Conservation (phyloP, 2,113 vertebrate species). For the Dromaius novaehollandiae region DNA sequence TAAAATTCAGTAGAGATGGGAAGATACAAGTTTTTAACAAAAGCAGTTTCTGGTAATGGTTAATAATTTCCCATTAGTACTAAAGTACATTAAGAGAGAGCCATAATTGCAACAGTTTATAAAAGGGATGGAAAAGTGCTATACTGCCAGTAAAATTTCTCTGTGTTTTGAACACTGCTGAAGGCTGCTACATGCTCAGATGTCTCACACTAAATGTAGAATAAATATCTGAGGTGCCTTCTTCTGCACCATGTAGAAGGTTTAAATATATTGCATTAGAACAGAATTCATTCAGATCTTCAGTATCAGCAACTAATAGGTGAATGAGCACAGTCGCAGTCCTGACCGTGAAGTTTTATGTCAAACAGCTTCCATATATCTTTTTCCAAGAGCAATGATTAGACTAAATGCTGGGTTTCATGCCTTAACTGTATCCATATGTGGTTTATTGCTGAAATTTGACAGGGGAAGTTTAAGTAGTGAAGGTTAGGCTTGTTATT, state of each 20-base stretch:
- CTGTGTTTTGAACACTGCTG: background rate
- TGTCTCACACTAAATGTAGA: background rate
- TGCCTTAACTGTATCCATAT: background rate
- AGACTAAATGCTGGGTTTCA: background rate
- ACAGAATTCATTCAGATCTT: background rate
- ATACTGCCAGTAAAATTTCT: background rate
- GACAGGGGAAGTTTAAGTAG: background rate
- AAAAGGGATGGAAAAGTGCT: background rate
- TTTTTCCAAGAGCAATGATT: background rate
- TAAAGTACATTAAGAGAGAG: background rate
- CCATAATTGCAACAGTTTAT: background rate
- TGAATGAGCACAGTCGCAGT: background rate
- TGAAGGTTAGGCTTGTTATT: background rate
- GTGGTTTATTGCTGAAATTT: background rate
- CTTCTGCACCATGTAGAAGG: background rate
- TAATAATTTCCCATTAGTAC: background rate
- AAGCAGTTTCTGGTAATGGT: background rate
- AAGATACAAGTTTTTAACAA: background rate
- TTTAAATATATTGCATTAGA: background rate
- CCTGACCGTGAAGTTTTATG: background rate
- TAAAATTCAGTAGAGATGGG: background rate
- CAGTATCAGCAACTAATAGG: background rate
- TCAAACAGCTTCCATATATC: background rate
- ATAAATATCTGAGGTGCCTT: background rate
- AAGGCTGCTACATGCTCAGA: background rate